phyloP scores from a whole-genome alignment of 1,140 invertebrate genomes.

The Drosophila setifemur region DNA sequence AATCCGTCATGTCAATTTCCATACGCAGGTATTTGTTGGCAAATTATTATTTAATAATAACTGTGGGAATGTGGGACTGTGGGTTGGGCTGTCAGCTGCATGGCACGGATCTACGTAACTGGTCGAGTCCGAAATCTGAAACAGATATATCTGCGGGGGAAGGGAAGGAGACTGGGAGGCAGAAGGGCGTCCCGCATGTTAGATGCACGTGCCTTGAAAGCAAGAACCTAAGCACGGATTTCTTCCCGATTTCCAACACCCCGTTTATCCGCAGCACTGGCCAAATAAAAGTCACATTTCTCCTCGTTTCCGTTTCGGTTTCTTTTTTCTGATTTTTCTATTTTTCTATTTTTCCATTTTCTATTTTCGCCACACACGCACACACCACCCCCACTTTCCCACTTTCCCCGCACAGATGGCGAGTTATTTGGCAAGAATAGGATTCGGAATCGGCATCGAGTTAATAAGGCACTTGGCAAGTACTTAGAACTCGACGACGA shows the following conservation, averaged over 20 bases:
- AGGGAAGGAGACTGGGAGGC: background rate
- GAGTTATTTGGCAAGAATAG: conserved; percentile 72
- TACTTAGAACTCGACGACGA: conserved; percentile 78
- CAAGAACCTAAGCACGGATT: conserved; percentile 15
- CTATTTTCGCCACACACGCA: conserved; percentile 3
- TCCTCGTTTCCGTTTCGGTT: conserved; percentile 5
- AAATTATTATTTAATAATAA: conserved; percentile 5
- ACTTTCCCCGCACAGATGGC: conserved; percentile 51
- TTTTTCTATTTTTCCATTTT: no score
- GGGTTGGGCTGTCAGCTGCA: conserved; percentile 50
- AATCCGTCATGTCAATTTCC: no score
- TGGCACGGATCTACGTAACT: background rate
- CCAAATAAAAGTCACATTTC: conserved; percentile 21
- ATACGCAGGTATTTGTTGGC: no score
- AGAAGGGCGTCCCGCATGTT: conserved; percentile 19
- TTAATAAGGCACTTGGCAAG: conserved; percentile 79
- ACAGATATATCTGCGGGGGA: conserved; percentile 23
- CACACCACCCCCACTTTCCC: background rate
- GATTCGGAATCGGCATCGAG: conserved; percentile 72
- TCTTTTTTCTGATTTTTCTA: no score
- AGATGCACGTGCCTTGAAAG: conserved; percentile 30
- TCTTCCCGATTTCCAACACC: background rate
- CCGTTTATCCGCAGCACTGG: background rate
- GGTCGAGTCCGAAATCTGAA: conserved; percentile 25
- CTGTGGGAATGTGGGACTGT: background rate